phyloP scores from a whole-genome alignment of 2,797 vertebrate genomes.

The Echeneis naucrates region DNA sequence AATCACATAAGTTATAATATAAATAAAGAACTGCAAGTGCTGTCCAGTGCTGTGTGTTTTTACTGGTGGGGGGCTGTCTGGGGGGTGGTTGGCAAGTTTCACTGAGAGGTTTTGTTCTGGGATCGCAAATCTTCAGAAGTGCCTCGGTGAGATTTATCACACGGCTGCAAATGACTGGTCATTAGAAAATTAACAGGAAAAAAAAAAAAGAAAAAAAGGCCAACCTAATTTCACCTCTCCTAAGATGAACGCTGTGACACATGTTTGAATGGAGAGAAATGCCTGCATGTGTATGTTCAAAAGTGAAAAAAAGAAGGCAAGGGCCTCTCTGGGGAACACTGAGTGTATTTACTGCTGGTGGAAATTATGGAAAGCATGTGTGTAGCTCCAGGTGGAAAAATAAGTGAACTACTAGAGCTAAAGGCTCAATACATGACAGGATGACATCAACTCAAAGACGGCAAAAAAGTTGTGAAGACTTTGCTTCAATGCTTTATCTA shows the following conservation, averaged over 20 bases:
- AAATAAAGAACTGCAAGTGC: conserved; percentile 18
- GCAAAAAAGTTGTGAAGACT: not conserved
- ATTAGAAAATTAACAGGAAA: conserved; percentile 32
- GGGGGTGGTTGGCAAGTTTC: not conserved
- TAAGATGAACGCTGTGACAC: conserved; percentile 30
- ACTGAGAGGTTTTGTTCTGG: not conserved
- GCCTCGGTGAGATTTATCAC: conserved; percentile 3
- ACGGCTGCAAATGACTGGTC: conserved; percentile 17
- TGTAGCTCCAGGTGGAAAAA: not conserved
- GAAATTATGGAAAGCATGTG: not conserved
- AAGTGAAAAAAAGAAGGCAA: conserved; percentile 1
- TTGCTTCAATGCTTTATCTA: not conserved
- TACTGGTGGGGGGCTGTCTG: not conserved
- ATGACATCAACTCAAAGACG: not conserved
- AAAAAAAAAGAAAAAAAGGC: conserved; percentile 9
- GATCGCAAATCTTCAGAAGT: not conserved
- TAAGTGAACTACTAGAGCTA: not conserved
- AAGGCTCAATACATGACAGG: not conserved
- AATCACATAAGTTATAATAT: not conserved
- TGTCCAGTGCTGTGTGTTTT: not conserved
- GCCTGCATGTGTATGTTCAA: conserved; percentile 1
- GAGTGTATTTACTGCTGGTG: conserved; percentile 5
- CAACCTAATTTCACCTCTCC: conserved; percentile 3
- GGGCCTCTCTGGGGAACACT: not conserved
- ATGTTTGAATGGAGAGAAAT: conserved; percentile 26